A percentile compares a stretch with the other conserved stretches of the same genome.
phyloP scores from a whole-genome alignment of 2,797 vertebrate genomes.

The Tadarida brasiliensis region DNA sequence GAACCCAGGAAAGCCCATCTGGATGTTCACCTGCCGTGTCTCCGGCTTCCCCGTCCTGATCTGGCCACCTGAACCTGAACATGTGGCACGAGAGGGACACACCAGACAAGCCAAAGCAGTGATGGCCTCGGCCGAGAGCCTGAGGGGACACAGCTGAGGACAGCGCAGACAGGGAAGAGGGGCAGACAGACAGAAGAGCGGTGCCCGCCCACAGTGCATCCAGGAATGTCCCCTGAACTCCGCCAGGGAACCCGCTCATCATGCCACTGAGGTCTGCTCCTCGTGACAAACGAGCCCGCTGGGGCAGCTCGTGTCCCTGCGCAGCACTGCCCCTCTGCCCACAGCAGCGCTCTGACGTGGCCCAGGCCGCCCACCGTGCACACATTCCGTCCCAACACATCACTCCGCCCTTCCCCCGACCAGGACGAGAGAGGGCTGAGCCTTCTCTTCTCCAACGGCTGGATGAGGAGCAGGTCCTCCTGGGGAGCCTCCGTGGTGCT shows the following conservation, averaged over 20 bases:
- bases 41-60: background rate
- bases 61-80: background rate
- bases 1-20: background rate
- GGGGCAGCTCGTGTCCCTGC: fast-evolving
- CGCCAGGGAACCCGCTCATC: fast-evolving
- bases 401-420: background rate
- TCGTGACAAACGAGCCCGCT: fast-evolving
- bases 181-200: fast-evolving
- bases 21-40: background rate
- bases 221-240: fast-evolving
- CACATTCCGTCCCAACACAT: no score
- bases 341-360: no score
- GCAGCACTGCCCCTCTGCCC: no score
- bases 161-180: no score
- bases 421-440: background rate
- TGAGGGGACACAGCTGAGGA: background rate
- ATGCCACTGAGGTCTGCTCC: background rate
- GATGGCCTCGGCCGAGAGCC: background rate
- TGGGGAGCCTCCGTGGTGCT: background rate
- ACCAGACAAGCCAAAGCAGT: no score
- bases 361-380: no score
- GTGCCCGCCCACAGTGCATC: background rate
- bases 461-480: background rate
- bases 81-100: background rate
- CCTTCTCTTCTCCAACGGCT: background rate